Evolutionary conservation across 2,113 vertebrate genomes (phyloP).

Genomic region (Pseudonaja textilis): DNA sequence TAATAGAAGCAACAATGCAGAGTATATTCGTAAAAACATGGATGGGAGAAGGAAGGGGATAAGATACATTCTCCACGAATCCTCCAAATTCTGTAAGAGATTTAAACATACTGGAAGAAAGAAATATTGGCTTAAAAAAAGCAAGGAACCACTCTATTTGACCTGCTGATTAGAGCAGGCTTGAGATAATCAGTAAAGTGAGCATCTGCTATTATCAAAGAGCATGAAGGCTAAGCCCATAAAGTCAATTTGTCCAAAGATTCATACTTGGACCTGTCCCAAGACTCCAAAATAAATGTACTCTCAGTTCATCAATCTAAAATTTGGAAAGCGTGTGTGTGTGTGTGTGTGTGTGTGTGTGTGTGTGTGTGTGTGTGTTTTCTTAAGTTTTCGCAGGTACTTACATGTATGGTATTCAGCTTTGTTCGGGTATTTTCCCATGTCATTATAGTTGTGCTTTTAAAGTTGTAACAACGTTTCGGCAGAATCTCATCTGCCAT

Average conservation of each 20-base stretch:
- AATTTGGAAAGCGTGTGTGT: not conserved
- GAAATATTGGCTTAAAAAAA: conserved; percentile 57
- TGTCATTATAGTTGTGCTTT: too few species aligned
- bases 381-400: too few species aligned
- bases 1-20: conserved; percentile 71
- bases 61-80: conserved; percentile 47
- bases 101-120: conserved; percentile 42
- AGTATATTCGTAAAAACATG: conserved; percentile 70
- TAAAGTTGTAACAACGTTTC: too few species aligned
- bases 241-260: conserved; percentile 10
- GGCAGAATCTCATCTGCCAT: too few species aligned
- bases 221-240: not conserved
- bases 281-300: conserved; percentile 7
- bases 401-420: too few species aligned
- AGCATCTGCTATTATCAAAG: not conserved
- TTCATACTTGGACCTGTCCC: not conserved
- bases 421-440: too few species aligned
- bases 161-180: conserved; percentile 22
- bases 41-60: conserved; percentile 10
- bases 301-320: not conserved
- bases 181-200: conserved; percentile 27
- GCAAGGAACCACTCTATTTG: conserved; percentile 46
- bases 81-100: conserved; percentile 54
- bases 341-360: too few species aligned
- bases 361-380: too few species aligned